Base-by-base conservation (phyloP, 2,888 invertebrate genomes). In the Petrolisthes cinctipes region DNA sequence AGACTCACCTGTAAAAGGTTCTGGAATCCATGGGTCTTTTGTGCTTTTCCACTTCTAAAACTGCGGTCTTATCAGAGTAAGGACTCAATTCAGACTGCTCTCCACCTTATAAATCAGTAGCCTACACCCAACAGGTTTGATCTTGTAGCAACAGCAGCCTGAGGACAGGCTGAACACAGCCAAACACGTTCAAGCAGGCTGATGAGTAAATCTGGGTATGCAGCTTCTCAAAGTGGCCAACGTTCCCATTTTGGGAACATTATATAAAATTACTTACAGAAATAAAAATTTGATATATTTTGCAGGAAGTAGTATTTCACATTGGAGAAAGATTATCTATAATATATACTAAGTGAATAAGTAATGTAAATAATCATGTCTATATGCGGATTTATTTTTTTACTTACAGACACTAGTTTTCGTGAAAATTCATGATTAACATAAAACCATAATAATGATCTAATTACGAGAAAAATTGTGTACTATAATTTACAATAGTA, bases 201-300 rank as follows among this genome's bases (percentile, higher is more conserved):
- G 61, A 61, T 61, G 61, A 11, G 61, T 11, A 61, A 61, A 61
- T 61, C 9, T 17, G 17, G 61, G 9, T 9, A 61, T 17, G 0
- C 9, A 61, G 17, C 61, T 61, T 9, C 17, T 11, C 11, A 37
- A 76, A 76, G 51, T 71, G 71, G 20, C 71, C 71, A 71, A 71
- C 71, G 71, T 71, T 71, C 71, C 71, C 71, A 71, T 71, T 71
- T 71, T 4, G 5, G 71, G 71, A 71, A 71, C 71, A 71, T 71
- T n/a, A 20, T 71, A 71, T 71, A 71, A 71, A 71, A 71, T 4
- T 23, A 71, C 3, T 23, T 71, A 71, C 71, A 71, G 71, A 20
- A 23, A 71, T 23, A 71, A 71, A 71, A 20, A n/a, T 23, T 4
- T 71, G n/a, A 71, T 23, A 71, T 71, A n/a, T 71, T 37, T 37